Evolutionary conservation across 2,113 vertebrate species (phyloP).

Genomic region (Erinaceus europaeus): DNA sequence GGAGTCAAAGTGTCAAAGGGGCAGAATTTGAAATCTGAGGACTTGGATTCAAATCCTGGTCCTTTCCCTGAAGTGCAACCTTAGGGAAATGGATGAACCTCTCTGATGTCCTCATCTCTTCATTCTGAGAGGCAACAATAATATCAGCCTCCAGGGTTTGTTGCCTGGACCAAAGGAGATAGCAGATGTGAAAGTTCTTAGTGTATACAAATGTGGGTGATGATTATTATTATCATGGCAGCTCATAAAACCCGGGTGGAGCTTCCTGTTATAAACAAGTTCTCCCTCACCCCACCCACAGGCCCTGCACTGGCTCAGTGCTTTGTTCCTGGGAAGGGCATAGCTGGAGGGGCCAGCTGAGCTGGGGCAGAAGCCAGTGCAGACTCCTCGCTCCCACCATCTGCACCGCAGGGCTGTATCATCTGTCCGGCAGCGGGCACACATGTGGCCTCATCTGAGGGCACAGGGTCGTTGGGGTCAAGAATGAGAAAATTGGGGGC

Average conservation of each 20-base stretch:
- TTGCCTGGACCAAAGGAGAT: neutral
- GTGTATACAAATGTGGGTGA: neutral
- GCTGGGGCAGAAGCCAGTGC: conserved; percentile 65
- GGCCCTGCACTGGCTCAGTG: neutral
- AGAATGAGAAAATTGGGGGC: conserved; percentile 95
- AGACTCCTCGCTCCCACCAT: conserved; percentile 72
- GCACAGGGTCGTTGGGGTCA: conserved; percentile 91
- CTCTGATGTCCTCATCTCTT: conserved; percentile 11
- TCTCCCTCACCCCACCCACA: neutral
- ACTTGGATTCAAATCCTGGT: neutral
- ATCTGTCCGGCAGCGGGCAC: conserved; percentile 85
- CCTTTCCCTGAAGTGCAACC: neutral
- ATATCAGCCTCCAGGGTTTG: neutral
- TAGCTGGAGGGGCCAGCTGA: conserved; percentile 36
- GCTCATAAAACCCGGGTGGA: conserved; percentile 37
- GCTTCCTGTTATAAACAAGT: conserved; percentile 32
- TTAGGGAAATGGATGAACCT: neutral
- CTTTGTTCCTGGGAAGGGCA: conserved; percentile 77
- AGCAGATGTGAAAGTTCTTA: conserved; percentile 2
- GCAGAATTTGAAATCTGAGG: neutral
- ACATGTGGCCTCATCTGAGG: conserved; percentile 85
- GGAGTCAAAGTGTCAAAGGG: neutral
- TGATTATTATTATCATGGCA: conserved; percentile 6
- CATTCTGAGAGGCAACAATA: neutral
- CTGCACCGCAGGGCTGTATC: conserved; percentile 79